These are phyloP conservation scores for Pissodes strobi DNA, from an alignment of 1,140 invertebrate genomes.

Conservation along the genomic window DNA sequence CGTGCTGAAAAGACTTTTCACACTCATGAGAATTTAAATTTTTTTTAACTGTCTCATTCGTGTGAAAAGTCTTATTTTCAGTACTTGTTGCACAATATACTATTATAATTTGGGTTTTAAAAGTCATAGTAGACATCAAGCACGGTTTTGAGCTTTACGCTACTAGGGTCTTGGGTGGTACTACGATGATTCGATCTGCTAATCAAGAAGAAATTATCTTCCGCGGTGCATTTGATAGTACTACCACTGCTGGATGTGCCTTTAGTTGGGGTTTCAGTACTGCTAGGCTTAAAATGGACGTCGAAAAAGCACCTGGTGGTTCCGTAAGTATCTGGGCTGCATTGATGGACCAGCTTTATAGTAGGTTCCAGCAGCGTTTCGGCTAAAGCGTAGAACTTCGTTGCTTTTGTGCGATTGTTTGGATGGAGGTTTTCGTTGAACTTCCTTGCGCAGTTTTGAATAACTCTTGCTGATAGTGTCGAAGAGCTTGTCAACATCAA, in stretches of 20 bases:
- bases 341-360: constrained; percentile 24
- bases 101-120: constrained; percentile 28
- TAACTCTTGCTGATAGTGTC: constrained; percentile 63
- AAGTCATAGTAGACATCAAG: constrained; percentile 21
- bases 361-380: constrained; percentile 34
- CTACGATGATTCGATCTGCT: constrained; percentile 15
- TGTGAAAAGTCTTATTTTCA: no score
- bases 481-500: constrained; percentile 60
- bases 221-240: not conserved
- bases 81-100: no score
- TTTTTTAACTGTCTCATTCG: no score
- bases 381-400: constrained; percentile 35
- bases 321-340: constrained; percentile 38
- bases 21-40: no score
- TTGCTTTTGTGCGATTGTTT: not conserved
- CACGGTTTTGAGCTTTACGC: no score
- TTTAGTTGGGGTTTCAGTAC: constrained; percentile 24
- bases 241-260: not conserved
- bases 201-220: constrained; percentile 14
- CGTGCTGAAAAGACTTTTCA: no score
- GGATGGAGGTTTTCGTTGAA: constrained; percentile 38
- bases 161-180: not conserved
- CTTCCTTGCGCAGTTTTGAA: constrained; percentile 61
- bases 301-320: constrained; percentile 47
- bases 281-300: constrained; percentile 34